Evolutionary conservation across 1,140 invertebrate species (phyloP), one percentile per base, ranked within the genome.

Genomic region (Psilanteris sp.): DNA sequence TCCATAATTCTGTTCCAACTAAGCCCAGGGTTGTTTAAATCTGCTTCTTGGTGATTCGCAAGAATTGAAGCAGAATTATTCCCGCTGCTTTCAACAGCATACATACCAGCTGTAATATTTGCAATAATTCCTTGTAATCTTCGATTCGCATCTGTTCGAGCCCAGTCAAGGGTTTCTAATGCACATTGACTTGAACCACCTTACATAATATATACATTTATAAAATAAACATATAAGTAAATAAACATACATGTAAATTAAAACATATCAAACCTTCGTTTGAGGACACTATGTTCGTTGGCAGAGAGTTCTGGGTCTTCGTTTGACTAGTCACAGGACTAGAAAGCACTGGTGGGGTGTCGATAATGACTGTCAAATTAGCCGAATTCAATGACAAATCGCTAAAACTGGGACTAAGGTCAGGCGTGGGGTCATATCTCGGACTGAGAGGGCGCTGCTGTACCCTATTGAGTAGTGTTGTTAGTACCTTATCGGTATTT

Each of bases 331-430:
- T 85, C 11, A 75, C 57, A 0, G 86, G 85, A 39, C 85, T 87
- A 1, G 85, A 84, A 1, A 84, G 29, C 3, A 88, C 87, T 0
- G 87, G 83, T 5, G 91, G 90, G n/a, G 89, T 89, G 57, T 92
- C 91, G 16, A 92, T 86, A 24, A 92, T 89, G 2, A 92, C 90
- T 29, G 91, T 91, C 1, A 92, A 84, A 6, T 89, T 91, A 0
- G 83, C 85, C 1, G 91, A 93, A 67, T 90, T 90, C 4, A 91
- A 84, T 1, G 88, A 90, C 4, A 89, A 37, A n/a, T 90, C 91
- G 37, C 88, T 89, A 20, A 89, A 90, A 50, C 90, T 91, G 44
- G 89, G 90, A 46, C 86, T 90, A 4, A 90, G 76, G 4, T 73
- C 70, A 0, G 90, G 89, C 57, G 89, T 88, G 0, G 85, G 64